Percentiles rank a stretch among this genome's conserved stretches.
phyloP scores from a whole-genome alignment of 2,113 vertebrate species.

The Rhadina sibilatrix region DNA sequence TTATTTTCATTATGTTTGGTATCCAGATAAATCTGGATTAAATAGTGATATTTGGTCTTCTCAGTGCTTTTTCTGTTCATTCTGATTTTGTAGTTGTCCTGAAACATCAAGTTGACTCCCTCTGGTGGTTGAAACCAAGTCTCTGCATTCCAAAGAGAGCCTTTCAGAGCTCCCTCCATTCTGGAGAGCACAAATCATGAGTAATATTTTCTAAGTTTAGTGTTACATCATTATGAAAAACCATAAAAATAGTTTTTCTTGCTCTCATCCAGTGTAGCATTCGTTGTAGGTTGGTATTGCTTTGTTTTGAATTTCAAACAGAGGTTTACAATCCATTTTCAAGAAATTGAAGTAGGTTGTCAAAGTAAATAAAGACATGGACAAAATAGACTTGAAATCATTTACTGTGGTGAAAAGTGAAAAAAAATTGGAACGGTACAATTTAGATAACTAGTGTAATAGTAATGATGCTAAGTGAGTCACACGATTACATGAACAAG shows the following conservation, averaged over 20 bases:
- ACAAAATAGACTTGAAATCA: background rate
- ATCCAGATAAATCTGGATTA: background rate
- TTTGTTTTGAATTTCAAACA: background rate
- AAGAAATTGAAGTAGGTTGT: background rate
- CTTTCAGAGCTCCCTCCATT: background rate
- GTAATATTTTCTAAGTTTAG: background rate
- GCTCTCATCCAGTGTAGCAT: background rate
- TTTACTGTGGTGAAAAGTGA: background rate
- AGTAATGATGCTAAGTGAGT: background rate
- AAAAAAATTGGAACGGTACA: background rate
- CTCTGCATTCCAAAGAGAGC: background rate
- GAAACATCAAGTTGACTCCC: constrained; percentile 9
- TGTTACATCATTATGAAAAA: background rate
- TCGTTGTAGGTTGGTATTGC: background rate
- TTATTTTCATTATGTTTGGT: background rate
- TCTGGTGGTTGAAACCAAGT: constrained; percentile 6
- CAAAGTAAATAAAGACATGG: background rate
- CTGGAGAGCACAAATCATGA: background rate
- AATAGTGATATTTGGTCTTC: background rate
- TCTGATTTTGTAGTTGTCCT: background rate
- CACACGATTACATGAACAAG: background rate
- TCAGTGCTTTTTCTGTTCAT: background rate
- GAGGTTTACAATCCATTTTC: background rate
- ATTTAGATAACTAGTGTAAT: background rate
- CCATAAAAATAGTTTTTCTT: background rate